Percentiles rank a stretch among this genome's conserved stretches.
These are phyloP conservation scores for Emydocephalus ijimae DNA, from an alignment of 2,113 vertebrate genomes.

Conservation along the genomic window DNA sequence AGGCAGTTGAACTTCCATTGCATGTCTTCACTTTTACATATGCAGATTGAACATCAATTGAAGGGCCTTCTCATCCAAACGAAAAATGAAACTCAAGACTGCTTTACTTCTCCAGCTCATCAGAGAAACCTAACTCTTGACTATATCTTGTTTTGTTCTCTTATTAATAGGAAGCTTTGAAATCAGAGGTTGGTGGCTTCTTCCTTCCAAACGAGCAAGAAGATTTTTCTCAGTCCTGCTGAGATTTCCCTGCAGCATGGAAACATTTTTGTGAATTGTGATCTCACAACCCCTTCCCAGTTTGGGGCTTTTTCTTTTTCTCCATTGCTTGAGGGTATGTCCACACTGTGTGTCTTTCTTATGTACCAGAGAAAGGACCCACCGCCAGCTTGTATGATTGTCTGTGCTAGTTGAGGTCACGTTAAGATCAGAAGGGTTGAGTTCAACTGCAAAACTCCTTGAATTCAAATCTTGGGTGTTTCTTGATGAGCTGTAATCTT, in stretches of 20 bases:
- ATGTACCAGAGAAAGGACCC: neutral
- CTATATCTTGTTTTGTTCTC: neutral
- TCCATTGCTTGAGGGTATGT: neutral
- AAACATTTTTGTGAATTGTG: neutral
- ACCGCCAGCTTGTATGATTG: neutral
- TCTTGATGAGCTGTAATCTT: neutral
- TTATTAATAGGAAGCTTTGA: slow-evolving; percentile 3
- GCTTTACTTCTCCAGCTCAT: neutral
- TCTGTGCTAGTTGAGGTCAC: no score
- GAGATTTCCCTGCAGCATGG: neutral
- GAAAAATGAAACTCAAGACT: neutral
- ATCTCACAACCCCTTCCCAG: neutral
- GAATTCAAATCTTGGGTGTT: neutral
- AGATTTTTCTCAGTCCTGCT: neutral
- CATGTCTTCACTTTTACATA: neutral
- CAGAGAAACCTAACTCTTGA: neutral
- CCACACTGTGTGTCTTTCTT: neutral
- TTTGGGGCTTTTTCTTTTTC: neutral
- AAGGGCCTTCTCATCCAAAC: neutral
- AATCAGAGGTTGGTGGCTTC: neutral
- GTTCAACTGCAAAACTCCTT: neutral
- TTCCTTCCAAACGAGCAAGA: neutral
- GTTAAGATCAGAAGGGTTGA: neutral
- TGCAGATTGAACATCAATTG: neutral
- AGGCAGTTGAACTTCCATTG: neutral